These are phyloP conservation scores for Sebastes schlegelii DNA, from an alignment of 2,113 vertebrate genomes.

Conservation along the genomic window DNA sequence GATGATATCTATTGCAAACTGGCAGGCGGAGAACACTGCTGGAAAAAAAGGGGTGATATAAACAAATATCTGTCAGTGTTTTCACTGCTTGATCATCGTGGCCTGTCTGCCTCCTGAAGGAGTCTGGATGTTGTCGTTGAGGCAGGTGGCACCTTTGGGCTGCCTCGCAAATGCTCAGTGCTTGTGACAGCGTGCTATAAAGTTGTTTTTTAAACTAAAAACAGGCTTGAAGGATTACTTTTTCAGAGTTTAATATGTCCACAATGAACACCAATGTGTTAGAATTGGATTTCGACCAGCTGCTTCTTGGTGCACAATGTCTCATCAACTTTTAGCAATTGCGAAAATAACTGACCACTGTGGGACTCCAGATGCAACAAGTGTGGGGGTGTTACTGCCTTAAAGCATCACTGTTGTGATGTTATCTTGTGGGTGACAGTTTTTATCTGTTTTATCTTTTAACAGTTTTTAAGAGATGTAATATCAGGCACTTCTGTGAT, in stretches of 20 bases:
- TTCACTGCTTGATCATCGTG: conserved; percentile 7
- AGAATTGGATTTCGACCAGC: conserved; percentile 8
- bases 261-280: not conserved
- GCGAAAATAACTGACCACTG: conserved; percentile 4
- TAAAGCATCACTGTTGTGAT: conserved; percentile 8
- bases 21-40: not conserved
- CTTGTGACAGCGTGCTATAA: not conserved
- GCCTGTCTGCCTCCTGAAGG: conserved; percentile 9
- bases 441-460: conserved; percentile 5
- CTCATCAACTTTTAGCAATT: conserved; percentile 2
- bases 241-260: not conserved
- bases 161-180: not conserved
- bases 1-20: not conserved
- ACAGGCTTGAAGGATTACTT: too few species aligned
- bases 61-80: not conserved
- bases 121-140: conserved; percentile 54
- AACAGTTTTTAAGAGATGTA: conserved; percentile 9
- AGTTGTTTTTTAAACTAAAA: not conserved
- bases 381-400: conserved; percentile 22
- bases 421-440: not conserved
- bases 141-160: not conserved
- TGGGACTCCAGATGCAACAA: conserved; percentile 15
- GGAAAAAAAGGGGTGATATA: not conserved
- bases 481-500: conserved; percentile 20
- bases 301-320: conserved; percentile 7